Base-by-base conservation (phyloP, 2,113 vertebrate species). In the Mustelus asterias region DNA sequence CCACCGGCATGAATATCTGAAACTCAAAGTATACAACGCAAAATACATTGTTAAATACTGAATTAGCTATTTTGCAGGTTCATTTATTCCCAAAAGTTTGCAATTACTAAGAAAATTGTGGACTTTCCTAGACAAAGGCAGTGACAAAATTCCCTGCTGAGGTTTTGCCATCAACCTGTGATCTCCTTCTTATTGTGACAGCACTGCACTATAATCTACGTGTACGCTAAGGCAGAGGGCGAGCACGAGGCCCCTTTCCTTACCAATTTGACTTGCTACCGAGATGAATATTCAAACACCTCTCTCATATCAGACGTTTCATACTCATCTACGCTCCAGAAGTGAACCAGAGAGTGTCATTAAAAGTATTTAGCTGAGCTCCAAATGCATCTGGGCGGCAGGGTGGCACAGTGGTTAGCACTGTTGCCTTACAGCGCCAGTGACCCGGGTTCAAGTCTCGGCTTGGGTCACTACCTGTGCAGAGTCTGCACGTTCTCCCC, bases 241-340 rank as follows among this genome's bases (percentile, higher is more conserved):
- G 44, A 72, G 69, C 13, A 48, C 22, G 26, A 48, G 65, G 9
- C 72, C 41, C 22, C 26, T 33, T 76, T 44, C 26, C 69, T 54
- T 76, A 72, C 69, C 54, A 54, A 95, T 26, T 3, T 72, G 44
- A 72, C 41, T 48, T 44, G 20, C 33, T 41, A 70, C 37, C 7
- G 37, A 69, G n/a, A 60, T 63, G 88, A 93, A 95, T 76, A 95
- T 95, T 54, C 37, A 95, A 95, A 95, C 8, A 63, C 44, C 22
- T 29, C n/a, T 54, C 33, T 72, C 58, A 6, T 54, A 60, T 14
- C 54, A 58, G 24, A 48, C 13, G 24, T n/a, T 60, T 54, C 54
- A 54, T 60, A 33, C 29, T 14, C 48, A 90, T 0, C 88, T 60
- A 60, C 16, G 3, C 24, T 14, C 11, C 5, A 5, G 16, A 14